Percentiles rank a stretch among this genome's conserved stretches.
phyloP scores from a whole-genome alignment of 2,113 vertebrate genomes.

The Motacilla alba region DNA sequence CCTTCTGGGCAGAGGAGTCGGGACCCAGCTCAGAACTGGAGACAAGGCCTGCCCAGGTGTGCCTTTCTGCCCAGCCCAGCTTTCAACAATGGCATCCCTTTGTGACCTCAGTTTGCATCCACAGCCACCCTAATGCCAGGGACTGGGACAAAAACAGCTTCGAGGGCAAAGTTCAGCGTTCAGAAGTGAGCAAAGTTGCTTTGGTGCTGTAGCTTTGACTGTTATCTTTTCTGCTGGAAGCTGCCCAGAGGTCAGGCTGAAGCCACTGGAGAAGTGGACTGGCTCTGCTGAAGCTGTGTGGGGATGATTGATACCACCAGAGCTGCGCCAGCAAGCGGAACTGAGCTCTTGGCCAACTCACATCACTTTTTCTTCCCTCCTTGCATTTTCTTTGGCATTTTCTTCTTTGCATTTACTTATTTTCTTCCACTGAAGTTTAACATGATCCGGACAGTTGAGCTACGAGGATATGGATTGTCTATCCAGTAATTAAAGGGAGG shows the following conservation, averaged over 20 bases:
- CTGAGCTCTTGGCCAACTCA: background rate
- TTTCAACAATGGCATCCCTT: background rate
- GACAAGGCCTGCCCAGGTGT: background rate
- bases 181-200: background rate
- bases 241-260: background rate
- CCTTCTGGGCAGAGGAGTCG: background rate
- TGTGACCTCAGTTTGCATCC: background rate
- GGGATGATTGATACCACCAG: background rate
- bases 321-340: background rate
- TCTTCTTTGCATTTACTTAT: background rate
- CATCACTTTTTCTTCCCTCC: conserved; percentile 1
- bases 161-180: background rate
- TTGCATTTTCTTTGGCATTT: conserved; percentile 26
- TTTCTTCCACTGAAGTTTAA: conserved; percentile 1
- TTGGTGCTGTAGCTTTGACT: background rate
- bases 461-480: background rate
- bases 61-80: background rate
- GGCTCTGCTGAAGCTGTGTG: background rate
- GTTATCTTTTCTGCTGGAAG: background rate
- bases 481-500: background rate
- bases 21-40: background rate
- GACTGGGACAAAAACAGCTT: background rate
- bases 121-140: background rate
- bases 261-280: background rate
- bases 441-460: background rate